These are phyloP conservation scores for Ladona fulva DNA, from an alignment of 1,140 invertebrate genomes.

Conservation along the genomic window DNA sequence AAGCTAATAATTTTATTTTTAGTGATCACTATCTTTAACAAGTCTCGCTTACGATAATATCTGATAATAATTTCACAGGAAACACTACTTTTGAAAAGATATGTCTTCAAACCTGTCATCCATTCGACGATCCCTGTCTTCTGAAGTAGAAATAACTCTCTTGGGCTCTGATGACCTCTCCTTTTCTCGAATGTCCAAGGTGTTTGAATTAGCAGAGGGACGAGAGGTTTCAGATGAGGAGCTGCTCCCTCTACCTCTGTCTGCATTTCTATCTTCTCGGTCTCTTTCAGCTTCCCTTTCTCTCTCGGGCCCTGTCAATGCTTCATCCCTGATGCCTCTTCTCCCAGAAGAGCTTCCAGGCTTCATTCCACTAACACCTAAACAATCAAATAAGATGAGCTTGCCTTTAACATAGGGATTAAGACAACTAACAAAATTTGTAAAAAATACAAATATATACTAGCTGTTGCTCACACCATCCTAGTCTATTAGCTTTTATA, in stretches of 20 bases:
- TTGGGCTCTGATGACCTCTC: neutral
- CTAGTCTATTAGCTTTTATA: no score
- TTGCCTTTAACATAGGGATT: no score
- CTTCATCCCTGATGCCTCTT: slow-evolving; percentile 9
- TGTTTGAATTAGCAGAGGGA: neutral
- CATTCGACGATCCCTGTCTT: neutral
- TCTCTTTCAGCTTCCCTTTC: slow-evolving; percentile 18
- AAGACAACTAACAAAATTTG: no score
- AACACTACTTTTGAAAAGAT: no score
- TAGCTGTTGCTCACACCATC: no score
- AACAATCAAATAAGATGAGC: no score
- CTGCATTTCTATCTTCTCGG: neutral
- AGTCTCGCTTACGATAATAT: no score
- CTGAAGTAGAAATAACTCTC: neutral
- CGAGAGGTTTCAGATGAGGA: neutral
- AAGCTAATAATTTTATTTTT: no score
- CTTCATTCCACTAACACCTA: slow-evolving; percentile 4
- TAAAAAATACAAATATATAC: no score
- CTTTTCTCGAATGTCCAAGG: neutral
- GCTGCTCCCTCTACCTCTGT: neutral
- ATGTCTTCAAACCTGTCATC: slow-evolving; percentile 26
- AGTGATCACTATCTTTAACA: no score
- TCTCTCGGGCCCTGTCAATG: slow-evolving; percentile 9
- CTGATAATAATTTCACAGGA: no score
- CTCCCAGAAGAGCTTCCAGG: neutral